A percentile compares a stretch with the other conserved stretches of the same genome.
These are phyloP conservation scores for Ellobius talpinus DNA, from an alignment of 2,113 vertebrate species.

Conservation along the genomic window DNA sequence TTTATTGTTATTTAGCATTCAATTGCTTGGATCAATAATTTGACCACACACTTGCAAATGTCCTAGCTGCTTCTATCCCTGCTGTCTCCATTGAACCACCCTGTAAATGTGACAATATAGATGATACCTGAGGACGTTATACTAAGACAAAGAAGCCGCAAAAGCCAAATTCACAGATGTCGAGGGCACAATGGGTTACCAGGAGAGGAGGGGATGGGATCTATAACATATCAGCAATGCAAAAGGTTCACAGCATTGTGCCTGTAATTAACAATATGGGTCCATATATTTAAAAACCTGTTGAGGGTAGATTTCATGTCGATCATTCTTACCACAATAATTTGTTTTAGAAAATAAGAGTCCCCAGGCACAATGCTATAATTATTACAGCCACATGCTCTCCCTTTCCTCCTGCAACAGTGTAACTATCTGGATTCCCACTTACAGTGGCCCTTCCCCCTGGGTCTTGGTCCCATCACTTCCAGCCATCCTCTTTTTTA, in stretches of 20 bases:
- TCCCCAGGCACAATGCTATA: not conserved
- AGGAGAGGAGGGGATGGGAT: fast-evolving
- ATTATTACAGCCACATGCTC: not conserved
- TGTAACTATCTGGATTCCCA: not conserved
- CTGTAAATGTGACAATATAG: not conserved
- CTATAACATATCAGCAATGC: not conserved
- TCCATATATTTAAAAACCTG: not conserved
- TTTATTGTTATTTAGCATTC: not conserved
- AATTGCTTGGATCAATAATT: not conserved
- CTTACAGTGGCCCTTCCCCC: not conserved
- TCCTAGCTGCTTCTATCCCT: not conserved
- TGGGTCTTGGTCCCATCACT: not conserved
- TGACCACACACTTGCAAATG: not conserved
- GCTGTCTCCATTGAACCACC: not conserved
- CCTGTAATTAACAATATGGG: not conserved
- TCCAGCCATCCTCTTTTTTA: not conserved
- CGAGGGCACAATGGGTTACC: not conserved
- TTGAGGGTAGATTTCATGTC: not conserved
- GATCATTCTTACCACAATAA: not conserved
- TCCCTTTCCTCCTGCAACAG: not conserved
- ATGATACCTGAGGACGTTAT: not conserved
- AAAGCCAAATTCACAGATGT: not conserved
- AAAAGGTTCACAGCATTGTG: not conserved
- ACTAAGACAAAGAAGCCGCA: not conserved
- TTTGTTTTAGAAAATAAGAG: not conserved